Conservation (phyloP, 2,888 invertebrate species). For the Nephrotoma appendiculata region DNA sequence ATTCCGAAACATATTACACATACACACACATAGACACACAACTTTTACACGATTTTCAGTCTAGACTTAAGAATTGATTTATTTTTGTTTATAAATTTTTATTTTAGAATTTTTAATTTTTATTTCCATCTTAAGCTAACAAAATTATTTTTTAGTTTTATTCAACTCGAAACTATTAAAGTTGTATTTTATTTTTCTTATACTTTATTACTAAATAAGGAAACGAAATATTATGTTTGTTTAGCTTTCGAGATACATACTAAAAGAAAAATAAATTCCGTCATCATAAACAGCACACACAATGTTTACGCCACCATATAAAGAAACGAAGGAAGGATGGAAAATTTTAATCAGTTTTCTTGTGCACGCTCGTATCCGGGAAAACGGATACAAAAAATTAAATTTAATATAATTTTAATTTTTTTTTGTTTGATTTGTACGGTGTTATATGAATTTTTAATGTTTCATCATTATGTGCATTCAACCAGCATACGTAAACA, state of each 20-base stretch:
- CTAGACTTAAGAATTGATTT: background rate
- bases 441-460: background rate
- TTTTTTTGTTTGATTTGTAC: background rate
- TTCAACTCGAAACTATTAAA: background rate
- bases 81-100: background rate
- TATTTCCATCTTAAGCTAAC: background rate
- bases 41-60: background rate
- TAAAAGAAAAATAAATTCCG: background rate
- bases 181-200: background rate
- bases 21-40: background rate
- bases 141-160: background rate
- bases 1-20: background rate
- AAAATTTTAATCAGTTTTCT: background rate
- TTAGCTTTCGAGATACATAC: background rate
- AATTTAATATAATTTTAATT: background rate
- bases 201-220: background rate
- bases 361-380: background rate
- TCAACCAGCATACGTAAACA: background rate
- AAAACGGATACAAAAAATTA: background rate
- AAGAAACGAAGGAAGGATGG: background rate
- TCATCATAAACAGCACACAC: background rate
- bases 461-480: background rate
- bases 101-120: background rate
- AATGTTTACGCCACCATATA: background rate
- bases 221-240: background rate